phyloP scores from a whole-genome alignment of 1,140 invertebrate genomes.

The Procambarus virginalis region DNA sequence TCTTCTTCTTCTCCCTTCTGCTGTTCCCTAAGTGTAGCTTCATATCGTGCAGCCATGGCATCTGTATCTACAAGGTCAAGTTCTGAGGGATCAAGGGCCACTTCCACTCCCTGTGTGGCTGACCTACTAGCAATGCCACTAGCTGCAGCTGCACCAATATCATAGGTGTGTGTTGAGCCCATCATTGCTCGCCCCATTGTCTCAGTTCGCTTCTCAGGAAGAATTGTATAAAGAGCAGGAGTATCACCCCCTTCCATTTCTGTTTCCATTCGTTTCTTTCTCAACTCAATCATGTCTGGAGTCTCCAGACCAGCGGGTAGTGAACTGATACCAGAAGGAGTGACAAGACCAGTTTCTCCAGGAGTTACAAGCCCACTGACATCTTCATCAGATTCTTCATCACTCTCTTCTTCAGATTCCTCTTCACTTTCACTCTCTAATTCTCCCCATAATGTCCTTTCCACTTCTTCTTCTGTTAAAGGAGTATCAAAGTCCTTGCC shows the following conservation, averaged over 20 bases:
- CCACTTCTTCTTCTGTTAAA: constrained; percentile 89
- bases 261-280: constrained; percentile 97
- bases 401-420: constrained; percentile 89
- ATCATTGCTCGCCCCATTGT: constrained; percentile 92
- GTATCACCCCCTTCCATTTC: constrained; percentile 97
- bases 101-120: constrained; percentile 82
- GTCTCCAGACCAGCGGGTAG: constrained; percentile 97
- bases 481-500: constrained; percentile 71
- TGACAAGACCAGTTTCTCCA: constrained; percentile 87
- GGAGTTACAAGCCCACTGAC: constrained; percentile 84
- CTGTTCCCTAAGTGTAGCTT: constrained; percentile 94
- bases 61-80: constrained; percentile 93
- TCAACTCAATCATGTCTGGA: constrained; percentile 97
- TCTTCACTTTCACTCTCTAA: constrained; percentile 96
- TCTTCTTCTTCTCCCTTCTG: constrained; percentile 92
- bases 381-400: constrained; percentile 79
- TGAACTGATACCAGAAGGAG: constrained; percentile 95
- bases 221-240: constrained; percentile 91
- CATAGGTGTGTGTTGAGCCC: constrained; percentile 97
- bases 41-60: constrained; percentile 96
- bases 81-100: constrained; percentile 97
- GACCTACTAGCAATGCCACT: constrained; percentile 45
- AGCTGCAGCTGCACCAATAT: constrained; percentile 78
- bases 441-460: constrained; percentile 96
- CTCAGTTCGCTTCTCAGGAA: constrained; percentile 95